Evolutionary conservation across 2,888 invertebrate genomes (phyloP), one percentile per base, ranked within the genome.

Genomic region (Flexamia atlantica): DNA sequence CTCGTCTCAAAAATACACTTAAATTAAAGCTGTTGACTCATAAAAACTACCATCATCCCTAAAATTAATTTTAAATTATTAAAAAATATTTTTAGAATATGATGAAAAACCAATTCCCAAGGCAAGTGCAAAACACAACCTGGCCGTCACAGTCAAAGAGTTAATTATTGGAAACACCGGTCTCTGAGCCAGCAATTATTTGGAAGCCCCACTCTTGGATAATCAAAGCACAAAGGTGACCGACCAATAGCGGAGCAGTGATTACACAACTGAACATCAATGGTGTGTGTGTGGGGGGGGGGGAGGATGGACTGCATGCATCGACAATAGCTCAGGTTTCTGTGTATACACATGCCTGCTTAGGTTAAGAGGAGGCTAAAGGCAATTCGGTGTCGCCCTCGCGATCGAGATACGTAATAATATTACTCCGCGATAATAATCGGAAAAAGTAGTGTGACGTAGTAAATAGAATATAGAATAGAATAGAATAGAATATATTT

Each of bases 141-240:
- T 46, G 46, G 12, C 14, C 14, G 46, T 46, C 46, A n/a, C n/a
- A 46, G 46, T 46, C 46, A 46, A 46, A 46, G 46, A 46, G 46
- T 46, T 46, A 46, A 46, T 46, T 46, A 46, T 12, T 46, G 46
- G 46, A 14, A 17, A 17, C 40, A 12, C 12, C 17, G 46, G 46
- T 9, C 46, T 12, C 14, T 46, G 40, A n/a, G 50, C 50, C 20
- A 53, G 46, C 46, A 46, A 46, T 46, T 17, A 46, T 46, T 46
- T 46, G 12, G 14, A 12, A 46, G 46, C 46, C 46, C n/a, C 7
- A 17, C 20, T 53, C 20, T 10, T 20, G 23, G 53, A 23, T 53
- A 53, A 53, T 53, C 23, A 53, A 53, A 23, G 53, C 53, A 23
- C 53, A 53, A 53, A 53, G 53, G 53, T 53, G 53, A 10, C 20